A percentile compares a stretch with the other conserved stretches of the same genome.
phyloP scores from a whole-genome alignment of 2,888 invertebrate species.

The Perizoma flavofasciatum region DNA sequence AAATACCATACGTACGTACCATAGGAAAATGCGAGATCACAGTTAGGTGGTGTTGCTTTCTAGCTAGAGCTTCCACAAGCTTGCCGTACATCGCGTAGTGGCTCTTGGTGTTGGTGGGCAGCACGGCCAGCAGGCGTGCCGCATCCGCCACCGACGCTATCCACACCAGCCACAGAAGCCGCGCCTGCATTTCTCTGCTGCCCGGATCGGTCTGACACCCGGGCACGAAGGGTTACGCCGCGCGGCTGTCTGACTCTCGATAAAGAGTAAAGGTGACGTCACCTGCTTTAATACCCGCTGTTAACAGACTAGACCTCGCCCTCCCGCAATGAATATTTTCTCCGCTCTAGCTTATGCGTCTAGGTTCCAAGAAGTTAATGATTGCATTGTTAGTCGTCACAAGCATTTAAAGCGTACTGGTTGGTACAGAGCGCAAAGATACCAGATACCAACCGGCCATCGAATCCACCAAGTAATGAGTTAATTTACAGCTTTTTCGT shows the following conservation, averaged over 20 bases:
- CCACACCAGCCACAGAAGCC: constrained; percentile 48
- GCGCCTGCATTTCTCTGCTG: constrained; percentile 73
- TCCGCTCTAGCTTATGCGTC: constrained; percentile 12
- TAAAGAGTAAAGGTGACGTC: constrained; percentile 51
- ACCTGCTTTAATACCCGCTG: constrained; percentile 32
- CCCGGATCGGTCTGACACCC: constrained; percentile 58
- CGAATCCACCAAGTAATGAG: neutral
- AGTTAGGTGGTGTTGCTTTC: constrained; percentile 70
- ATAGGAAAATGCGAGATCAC: constrained; percentile 76
- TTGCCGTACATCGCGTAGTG: constrained; percentile 81
- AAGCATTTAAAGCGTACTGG: constrained; percentile 20
- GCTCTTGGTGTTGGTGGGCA: constrained; percentile 81
- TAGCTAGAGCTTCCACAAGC: constrained; percentile 72
- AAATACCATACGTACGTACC: constrained; percentile 60
- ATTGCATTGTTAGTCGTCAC: constrained; percentile 19
- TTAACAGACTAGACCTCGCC: constrained; percentile 31
- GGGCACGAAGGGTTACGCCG: constrained; percentile 35
- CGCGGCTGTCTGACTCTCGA: constrained; percentile 43
- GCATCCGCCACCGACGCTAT: constrained; percentile 56
- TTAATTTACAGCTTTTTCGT: constrained; percentile 9
- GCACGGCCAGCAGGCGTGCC: constrained; percentile 72
- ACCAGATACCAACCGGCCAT: constrained; percentile 4
- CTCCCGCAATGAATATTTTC: constrained; percentile 28
- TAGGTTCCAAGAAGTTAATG: constrained; percentile 23
- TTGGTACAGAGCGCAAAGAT: constrained; percentile 12